Evolutionary conservation across 2,113 vertebrate species (phyloP), one percentile per base, ranked within the genome.

Genomic region (Ondatra zibethicus): DNA sequence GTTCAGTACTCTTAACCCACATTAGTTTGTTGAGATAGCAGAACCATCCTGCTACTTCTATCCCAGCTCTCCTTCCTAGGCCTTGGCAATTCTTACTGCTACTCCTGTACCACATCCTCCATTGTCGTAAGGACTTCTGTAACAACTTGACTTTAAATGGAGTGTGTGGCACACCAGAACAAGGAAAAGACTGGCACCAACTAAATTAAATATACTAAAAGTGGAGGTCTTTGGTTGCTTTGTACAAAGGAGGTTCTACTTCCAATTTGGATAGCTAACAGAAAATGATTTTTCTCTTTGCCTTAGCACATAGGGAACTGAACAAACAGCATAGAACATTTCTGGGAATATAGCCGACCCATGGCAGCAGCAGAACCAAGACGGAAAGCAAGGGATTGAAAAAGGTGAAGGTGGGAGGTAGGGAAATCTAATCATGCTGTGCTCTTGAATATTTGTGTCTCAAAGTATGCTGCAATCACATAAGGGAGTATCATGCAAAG

Each of bases 41-140:
- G 55, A 33, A 3, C 16, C 58, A n/a, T 0, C 9, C 19, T 47
- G 5, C 6, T 68, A 0, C 25, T 45, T 13, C 42, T 27, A 16
- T 68, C 27, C 45, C 2, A 88, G 25, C 16, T 68, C 3, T 33
- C 13, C 4, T 33, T 19, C 42, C 87, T 25, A 58, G 5, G 8
- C 70, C 2, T 63, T 55, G 13, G 2, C 4, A 84, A 52, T 25
- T 25, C 61, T 92, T 52, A 23, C 16, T 42, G 76, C 47, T 88
- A 9, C 1, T 31, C 47, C 23, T 70, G 36, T 55, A 45, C 17
- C 11, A 31, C 2, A 31, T 21, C 3, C 61, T 66, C 55, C 76
- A 33, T 23, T 7, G 33, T n/a, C 1, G 1, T 27, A 9, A 84
- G 77, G 19, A 23, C 33, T n/a, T 65, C 5, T n/a, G 66, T 72